A percentile compares a stretch with the other conserved stretches of the same genome.
Evolutionary conservation across 2,797 vertebrate genomes (phyloP).

Genomic region (Loris lydekkerianus): DNA sequence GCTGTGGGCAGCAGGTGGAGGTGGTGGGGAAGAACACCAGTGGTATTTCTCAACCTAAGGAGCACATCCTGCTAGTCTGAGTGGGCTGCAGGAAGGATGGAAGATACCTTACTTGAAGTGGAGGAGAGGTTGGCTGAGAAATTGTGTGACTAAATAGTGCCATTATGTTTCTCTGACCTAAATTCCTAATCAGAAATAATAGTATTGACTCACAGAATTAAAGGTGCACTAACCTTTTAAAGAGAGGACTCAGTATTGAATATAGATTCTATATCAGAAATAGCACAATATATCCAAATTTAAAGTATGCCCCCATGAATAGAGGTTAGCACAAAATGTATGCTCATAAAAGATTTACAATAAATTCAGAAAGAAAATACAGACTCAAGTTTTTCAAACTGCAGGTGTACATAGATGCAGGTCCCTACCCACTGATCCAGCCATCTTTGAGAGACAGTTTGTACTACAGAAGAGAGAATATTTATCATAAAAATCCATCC

Average conservation of each 20-base stretch:
- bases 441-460: neutral
- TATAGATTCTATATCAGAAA: constrained; percentile 40
- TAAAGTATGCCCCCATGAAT: neutral
- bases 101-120: neutral
- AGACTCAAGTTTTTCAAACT: constrained; percentile 7
- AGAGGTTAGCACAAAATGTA: neutral
- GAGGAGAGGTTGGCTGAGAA: neutral
- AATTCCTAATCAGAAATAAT: constrained; percentile 40
- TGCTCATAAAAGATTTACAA: constrained; percentile 19
- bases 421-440: neutral
- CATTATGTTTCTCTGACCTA: neutral
- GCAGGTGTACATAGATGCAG: neutral
- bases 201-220: constrained; percentile 27
- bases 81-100: neutral
- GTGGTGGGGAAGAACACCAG: neutral
- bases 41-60: neutral
- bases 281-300: neutral
- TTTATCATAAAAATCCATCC: neutral
- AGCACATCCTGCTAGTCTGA: neutral
- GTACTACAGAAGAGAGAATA: neutral
- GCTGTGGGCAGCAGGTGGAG: neutral
- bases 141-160: neutral
- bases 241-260: neutral
- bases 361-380: constrained; percentile 31
- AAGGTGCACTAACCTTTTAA: neutral